These are phyloP conservation scores for Cyrtonyx montezumae DNA, from an alignment of 2,113 vertebrate species.

Conservation along the genomic window DNA sequence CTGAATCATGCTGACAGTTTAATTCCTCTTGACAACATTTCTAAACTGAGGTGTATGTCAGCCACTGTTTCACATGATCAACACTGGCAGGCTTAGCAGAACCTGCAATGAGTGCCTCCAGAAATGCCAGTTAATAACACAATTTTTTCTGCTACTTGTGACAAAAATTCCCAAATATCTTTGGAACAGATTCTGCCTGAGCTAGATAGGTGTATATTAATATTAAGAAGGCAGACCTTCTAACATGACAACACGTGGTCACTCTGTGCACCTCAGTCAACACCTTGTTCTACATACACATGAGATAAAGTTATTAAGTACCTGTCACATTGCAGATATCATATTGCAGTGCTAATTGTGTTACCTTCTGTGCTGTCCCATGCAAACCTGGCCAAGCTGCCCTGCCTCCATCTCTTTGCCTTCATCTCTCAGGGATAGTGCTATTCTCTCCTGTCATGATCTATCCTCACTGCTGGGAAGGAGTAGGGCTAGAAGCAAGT, in stretches of 20 bases:
- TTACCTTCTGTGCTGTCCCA: background rate
- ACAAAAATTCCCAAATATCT: background rate
- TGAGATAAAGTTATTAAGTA: background rate
- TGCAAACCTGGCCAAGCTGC: background rate
- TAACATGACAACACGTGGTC: background rate
- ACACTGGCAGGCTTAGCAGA: background rate
- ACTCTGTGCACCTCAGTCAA: rapidly evolving
- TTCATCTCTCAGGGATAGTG: background rate
- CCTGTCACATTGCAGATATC: background rate
- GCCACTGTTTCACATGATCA: rapidly evolving
- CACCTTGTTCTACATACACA: background rate
- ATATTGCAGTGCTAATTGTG: background rate
- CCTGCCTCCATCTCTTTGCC: background rate
- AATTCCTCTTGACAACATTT: background rate
- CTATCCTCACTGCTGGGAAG: background rate
- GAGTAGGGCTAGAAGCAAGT: background rate
- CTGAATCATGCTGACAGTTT: background rate
- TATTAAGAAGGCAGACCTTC: background rate
- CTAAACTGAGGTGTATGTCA: background rate
- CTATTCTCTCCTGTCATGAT: background rate
- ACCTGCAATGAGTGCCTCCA: background rate
- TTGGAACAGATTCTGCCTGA: background rate
- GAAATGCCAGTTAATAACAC: constrained; percentile 1
- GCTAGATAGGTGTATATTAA: background rate
- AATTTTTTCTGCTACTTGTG: background rate